Evolutionary conservation across 2,888 invertebrate genomes (phyloP), one percentile per base, ranked within the genome.

Genomic region (Ctenicera cuprea): DNA sequence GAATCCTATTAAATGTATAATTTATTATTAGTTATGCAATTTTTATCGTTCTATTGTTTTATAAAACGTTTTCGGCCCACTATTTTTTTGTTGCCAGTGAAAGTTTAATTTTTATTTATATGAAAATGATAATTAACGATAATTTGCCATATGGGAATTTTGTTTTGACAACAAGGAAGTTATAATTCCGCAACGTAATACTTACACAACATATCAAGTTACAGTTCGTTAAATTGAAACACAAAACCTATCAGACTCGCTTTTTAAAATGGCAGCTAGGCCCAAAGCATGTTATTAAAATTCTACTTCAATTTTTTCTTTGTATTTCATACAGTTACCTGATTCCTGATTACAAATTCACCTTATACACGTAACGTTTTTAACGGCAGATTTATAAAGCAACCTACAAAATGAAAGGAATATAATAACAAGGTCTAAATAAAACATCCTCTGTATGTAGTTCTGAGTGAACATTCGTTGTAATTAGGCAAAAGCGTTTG

Each of bases 211-310:
- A 20, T 41, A 61, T 61, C 61, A 20, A 18, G 20, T 61, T 61
- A 8, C 61, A 20, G 9, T 61, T 61, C 61, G 41, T 61, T 61
- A 61, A 37, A 61, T 61, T 22, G 61, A 38, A 61, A 61, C 22
- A 11, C n/a, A n/a, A 61, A 11, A 37, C 18, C 41, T 20, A 18
- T 16, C 41, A 38, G 22, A 12, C 33, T 7, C 9, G 38, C 20
- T 61, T 38, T 57, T 61, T 12, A 20, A 38, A 41, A 18, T 61
- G 14, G 9, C 20, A 26, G 20, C 5, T 3, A 1, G 4, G 3
- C 16, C 26, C 12, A 26, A 20, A 50, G 12, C 18, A 1, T 20
- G 7, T 26, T 26, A 50, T 26, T 12, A 20, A n/a, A 50, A 50
- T 50, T 9, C n/a, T 18, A 18, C 18, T 9, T 45, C 45, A 18